Percentiles rank a stretch among this genome's conserved stretches.
Conservation (phyloP, 2,797 vertebrate genomes). For the Telmatherina bonti region DNA sequence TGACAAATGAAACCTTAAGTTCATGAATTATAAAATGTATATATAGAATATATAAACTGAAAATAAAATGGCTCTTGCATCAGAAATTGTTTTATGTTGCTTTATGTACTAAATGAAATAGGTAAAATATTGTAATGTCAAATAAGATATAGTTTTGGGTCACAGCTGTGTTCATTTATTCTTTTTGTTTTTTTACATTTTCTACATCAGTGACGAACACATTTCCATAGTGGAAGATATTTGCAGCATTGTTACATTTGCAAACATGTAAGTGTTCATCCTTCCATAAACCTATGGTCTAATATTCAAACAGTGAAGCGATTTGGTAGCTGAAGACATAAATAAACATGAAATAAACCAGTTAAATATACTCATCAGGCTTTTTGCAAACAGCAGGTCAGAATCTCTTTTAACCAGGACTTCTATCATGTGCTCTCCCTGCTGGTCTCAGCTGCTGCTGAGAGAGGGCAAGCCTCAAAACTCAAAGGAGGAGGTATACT, state of each 20-base stretch:
- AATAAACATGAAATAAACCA: constrained; percentile 25
- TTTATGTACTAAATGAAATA: no score
- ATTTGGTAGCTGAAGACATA: constrained; percentile 6
- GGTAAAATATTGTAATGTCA: no score
- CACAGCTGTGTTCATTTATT: background rate
- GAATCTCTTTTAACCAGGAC: constrained; percentile 45
- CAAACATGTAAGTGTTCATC: background rate
- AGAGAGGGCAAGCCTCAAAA: constrained; percentile 13
- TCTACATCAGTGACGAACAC: no score
- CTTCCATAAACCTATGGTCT: background rate
- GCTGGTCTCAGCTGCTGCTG: constrained; percentile 32
- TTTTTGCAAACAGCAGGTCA: constrained; percentile 46
- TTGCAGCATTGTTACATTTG: rapidly evolving
- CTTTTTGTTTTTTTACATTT: background rate
- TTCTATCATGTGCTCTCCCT: constrained; percentile 12
- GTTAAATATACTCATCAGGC: constrained; percentile 19
- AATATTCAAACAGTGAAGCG: background rate
- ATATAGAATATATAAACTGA: no score
- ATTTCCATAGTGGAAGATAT: background rate
- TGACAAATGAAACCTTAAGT: no score
- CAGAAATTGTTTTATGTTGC: no score
- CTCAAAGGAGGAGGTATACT: constrained; percentile 37
- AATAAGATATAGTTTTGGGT: background rate
- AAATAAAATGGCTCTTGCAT: no score
- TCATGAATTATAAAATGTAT: no score